Evolutionary conservation across 2,113 vertebrate genomes (phyloP), one percentile per base, ranked within the genome.

Genomic region (Larimichthys crocea): DNA sequence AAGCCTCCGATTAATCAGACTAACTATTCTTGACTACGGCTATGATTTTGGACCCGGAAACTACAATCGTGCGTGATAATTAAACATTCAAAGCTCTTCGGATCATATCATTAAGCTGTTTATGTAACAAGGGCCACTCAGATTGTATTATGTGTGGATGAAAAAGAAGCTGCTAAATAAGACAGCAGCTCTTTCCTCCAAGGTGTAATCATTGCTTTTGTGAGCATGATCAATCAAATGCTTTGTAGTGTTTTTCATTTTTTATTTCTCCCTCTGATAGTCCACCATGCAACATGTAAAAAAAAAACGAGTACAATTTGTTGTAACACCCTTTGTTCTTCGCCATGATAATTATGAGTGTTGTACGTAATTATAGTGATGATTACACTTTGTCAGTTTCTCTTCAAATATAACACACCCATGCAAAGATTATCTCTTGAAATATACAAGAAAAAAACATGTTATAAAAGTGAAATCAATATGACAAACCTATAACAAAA

Each of bases 181-280:
- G 26, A 80, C 62, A 22, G 17, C 12, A 16, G 59, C 10, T 64
- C 14, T 80, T 75, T 50, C 20, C 59, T 83, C 49, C 31, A 48
- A 79, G 48, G 70, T 74, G 62, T 88, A 84, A 90, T 92, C 77
- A 76, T 17, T 17, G 17, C 63, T 76, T 87, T 83, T 87, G 81
- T 75, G 74, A 83, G 29, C 20, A 48, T 79, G 68, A 89, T 83
- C 81, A 88, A 70, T 85, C 53, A 73, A 42, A 67, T 22, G 70
- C 76, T 71, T 79, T 75, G 35, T 53, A 67, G 11, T 49, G 50
- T 53, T 67, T 40, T 15, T 55, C 49, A 29, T 29, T 29, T 29
- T 29, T 29, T 29, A 29, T 31, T 8, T 6, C 14, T 1, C 17
- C 1, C 20, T 2, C 29, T 60, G 62, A 72, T 77, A 79, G 62